phyloP scores from a whole-genome alignment of 2,888 invertebrate genomes.

The Resseliella maxima region DNA sequence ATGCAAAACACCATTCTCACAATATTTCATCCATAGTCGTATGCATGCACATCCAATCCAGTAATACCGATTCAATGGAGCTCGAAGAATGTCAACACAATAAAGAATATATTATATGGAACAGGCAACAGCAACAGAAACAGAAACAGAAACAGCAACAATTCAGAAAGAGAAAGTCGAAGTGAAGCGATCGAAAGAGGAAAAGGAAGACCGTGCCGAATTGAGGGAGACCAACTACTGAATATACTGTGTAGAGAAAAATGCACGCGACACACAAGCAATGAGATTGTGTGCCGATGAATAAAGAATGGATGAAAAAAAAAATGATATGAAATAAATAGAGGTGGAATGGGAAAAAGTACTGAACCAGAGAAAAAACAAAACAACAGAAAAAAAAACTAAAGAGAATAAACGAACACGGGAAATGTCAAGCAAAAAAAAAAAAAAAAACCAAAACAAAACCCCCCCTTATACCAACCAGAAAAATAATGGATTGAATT shows the following conservation, averaged over 20 bases:
- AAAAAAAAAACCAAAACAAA: too few species aligned
- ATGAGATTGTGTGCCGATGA: background rate
- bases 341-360: background rate
- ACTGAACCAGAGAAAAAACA: background rate
- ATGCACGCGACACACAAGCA: background rate
- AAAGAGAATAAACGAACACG: background rate
- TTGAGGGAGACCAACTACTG: background rate
- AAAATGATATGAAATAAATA: background rate
- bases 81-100: conserved; percentile 15
- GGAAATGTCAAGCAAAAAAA: background rate
- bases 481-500: conserved; percentile 38
- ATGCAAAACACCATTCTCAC: conserved; percentile 9
- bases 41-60: conserved; percentile 17
- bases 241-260: background rate
- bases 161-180: background rate
- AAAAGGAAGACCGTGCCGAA: background rate
- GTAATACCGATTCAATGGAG: conserved; percentile 6
- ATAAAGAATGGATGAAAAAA: background rate
- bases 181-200: background rate
- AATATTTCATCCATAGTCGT: conserved; percentile 1
- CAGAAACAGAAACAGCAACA: background rate
- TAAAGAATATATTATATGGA: conserved; percentile 32
- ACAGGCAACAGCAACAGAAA: background rate
- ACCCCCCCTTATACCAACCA: background rate
- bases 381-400: background rate